Conservation (phyloP, 2,113 vertebrate genomes). For the Marcusenius ussheri region DNA sequence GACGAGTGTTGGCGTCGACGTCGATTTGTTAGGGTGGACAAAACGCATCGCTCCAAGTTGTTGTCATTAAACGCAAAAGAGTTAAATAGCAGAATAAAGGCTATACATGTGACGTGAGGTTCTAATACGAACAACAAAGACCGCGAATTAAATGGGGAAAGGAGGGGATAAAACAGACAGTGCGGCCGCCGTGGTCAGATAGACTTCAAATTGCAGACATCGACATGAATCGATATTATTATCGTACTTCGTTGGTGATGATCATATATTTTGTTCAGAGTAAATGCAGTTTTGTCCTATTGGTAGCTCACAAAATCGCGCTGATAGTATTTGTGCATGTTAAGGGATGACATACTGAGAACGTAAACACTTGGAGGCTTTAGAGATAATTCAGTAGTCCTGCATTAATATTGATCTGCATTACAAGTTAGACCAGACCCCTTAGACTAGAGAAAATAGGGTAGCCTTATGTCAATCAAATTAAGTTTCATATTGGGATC, state of each 20-base stretch:
- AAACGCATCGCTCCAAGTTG: slow-evolving; percentile 66
- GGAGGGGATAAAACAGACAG: neutral
- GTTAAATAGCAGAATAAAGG: slow-evolving; percentile 66
- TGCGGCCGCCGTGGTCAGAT: neutral
- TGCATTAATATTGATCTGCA: neutral
- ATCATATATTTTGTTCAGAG: neutral
- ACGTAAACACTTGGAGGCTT: neutral
- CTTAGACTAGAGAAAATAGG: neutral
- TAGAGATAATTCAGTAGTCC: neutral
- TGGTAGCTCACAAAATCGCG: neutral
- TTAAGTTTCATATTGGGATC: neutral
- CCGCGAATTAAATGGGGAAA: neutral
- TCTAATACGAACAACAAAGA: neutral
- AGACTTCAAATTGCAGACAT: neutral
- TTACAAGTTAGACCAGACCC: neutral
- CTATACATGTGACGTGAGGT: neutral
- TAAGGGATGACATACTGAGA: neutral
- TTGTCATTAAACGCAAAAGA: slow-evolving; percentile 78
- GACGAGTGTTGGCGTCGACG: slow-evolving; percentile 75
- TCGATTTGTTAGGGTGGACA: slow-evolving; percentile 69
- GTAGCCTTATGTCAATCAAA: neutral
- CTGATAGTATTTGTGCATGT: neutral
- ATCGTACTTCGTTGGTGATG: neutral
- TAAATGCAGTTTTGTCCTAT: neutral
- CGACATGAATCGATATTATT: neutral